Conservation (phyloP, 2,888 invertebrate genomes). For the Schizotus pectinicornis region DNA sequence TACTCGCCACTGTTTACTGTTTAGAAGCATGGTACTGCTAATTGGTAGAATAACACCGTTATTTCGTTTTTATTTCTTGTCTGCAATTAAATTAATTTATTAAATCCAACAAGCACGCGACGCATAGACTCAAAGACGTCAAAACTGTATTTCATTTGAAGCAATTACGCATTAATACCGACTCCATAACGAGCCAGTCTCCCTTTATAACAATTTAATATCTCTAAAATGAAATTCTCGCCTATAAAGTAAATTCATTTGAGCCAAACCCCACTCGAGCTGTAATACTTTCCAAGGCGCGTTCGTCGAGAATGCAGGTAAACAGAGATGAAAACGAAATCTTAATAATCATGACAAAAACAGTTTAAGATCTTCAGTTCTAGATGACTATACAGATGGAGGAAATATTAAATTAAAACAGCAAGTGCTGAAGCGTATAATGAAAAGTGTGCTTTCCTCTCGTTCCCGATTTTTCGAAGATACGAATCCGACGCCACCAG, state of each 20-base stretch:
- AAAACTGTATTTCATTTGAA: constrained; percentile 27
- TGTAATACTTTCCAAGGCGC: constrained; percentile 46
- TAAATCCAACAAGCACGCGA: constrained; percentile 16
- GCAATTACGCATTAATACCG: constrained; percentile 33
- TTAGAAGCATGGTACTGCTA: no score
- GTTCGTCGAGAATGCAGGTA: constrained; percentile 49
- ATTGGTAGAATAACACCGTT: no score
- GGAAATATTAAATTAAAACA: constrained; percentile 24
- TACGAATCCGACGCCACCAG: constrained; percentile 15
- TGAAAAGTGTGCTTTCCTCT: constrained; percentile 2
- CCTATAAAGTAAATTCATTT: constrained; percentile 53
- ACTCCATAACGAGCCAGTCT: constrained; percentile 30
- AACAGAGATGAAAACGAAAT: constrained; percentile 56
- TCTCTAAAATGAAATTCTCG: constrained; percentile 52
- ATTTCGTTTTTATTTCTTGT: background rate
- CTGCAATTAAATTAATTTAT: constrained; percentile 13
- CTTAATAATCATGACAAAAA: constrained; percentile 57
- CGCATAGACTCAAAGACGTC: constrained; percentile 11
- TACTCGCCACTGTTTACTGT: background rate
- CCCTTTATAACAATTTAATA: constrained; percentile 55
- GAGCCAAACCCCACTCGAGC: constrained; percentile 47
- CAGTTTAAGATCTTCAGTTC: constrained; percentile 42
- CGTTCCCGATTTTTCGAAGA: no score
- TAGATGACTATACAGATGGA: constrained; percentile 24
- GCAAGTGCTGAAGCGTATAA: constrained; percentile 8